phyloP scores from a whole-genome alignment of 2,797 vertebrate genomes.

The Anableps anableps region DNA sequence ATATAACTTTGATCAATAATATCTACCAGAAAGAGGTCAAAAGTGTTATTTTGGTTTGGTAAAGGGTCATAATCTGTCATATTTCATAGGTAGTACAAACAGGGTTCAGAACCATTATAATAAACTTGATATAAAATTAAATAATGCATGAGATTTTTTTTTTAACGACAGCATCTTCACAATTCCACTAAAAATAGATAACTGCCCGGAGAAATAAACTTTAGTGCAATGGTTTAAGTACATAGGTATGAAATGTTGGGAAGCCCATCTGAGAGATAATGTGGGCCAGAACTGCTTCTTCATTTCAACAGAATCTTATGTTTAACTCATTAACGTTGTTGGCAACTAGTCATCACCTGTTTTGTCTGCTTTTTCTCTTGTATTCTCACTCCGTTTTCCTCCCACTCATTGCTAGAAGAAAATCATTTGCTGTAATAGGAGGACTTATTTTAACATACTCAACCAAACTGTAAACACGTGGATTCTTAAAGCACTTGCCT shows the following conservation, averaged over 20 bases:
- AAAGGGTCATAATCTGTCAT: neutral
- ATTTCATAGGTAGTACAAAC: neutral
- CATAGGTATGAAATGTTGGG: neutral
- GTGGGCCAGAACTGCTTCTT: neutral
- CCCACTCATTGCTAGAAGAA: neutral
- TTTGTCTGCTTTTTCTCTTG: neutral
- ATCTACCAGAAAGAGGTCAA: too few species aligned
- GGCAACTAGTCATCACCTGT: neutral
- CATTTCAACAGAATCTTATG: neutral
- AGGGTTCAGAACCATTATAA: neutral
- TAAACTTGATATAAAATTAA: neutral
- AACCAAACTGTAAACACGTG: neutral
- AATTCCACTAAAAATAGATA: neutral
- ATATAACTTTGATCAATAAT: too few species aligned
- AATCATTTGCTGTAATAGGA: neutral
- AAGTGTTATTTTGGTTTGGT: too few species aligned
- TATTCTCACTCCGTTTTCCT: neutral
- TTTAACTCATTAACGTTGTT: neutral
- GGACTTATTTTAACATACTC: conserved; percentile 6
- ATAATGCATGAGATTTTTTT: neutral
- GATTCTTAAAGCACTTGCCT: neutral
- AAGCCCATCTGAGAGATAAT: neutral
- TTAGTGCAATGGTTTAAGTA: neutral
- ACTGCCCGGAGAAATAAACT: neutral
- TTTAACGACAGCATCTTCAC: too few species aligned